Percentiles rank a stretch among this genome's conserved stretches.
These are phyloP conservation scores for Orussus abietinus DNA, from an alignment of 1,140 invertebrate species.

Conservation along the genomic window DNA sequence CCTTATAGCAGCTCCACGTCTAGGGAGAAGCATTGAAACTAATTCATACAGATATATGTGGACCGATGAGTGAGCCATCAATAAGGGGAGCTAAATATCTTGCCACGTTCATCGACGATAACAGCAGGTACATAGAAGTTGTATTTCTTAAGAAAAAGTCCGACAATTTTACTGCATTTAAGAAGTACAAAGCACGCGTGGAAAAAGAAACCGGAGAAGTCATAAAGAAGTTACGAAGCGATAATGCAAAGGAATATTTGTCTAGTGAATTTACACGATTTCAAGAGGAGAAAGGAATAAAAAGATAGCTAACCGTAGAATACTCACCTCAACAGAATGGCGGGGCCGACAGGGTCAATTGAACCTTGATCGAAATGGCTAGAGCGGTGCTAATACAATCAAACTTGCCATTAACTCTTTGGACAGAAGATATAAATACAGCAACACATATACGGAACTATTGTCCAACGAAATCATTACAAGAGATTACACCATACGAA, in stretches of 20 bases:
- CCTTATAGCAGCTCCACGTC: background rate
- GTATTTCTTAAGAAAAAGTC: constrained; percentile 23
- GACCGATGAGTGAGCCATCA: constrained; percentile 23
- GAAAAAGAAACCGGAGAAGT: constrained; percentile 19
- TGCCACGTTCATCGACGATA: constrained; percentile 28
- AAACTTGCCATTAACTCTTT: constrained; percentile 4
- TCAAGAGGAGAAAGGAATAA: constrained; percentile 16
- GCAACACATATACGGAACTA: constrained; percentile 20
- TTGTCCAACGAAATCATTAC: constrained; percentile 1
- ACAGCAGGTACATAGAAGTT: constrained; percentile 16
- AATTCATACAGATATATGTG: constrained; percentile 26
- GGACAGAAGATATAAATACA: constrained; percentile 16
- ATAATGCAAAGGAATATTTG: constrained; percentile 25
- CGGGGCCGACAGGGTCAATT: constrained; percentile 34
- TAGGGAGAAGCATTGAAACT: constrained; percentile 2
- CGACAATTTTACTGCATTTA: constrained; percentile 21
- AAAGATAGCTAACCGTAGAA: constrained; percentile 13
- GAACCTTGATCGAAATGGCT: constrained; percentile 27
- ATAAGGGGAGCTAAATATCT: constrained; percentile 25
- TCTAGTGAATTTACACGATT: constrained; percentile 7
- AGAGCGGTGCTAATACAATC: constrained; percentile 14
- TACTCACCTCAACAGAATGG: constrained; percentile 40
- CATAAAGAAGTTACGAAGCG: constrained; percentile 22
- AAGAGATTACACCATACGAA: constrained; percentile 19
- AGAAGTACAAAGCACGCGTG: constrained; percentile 15